Evolutionary conservation across 2,888 invertebrate genomes (phyloP), one percentile per base, ranked within the genome.

Genomic region (Lydus trimaculatus): DNA sequence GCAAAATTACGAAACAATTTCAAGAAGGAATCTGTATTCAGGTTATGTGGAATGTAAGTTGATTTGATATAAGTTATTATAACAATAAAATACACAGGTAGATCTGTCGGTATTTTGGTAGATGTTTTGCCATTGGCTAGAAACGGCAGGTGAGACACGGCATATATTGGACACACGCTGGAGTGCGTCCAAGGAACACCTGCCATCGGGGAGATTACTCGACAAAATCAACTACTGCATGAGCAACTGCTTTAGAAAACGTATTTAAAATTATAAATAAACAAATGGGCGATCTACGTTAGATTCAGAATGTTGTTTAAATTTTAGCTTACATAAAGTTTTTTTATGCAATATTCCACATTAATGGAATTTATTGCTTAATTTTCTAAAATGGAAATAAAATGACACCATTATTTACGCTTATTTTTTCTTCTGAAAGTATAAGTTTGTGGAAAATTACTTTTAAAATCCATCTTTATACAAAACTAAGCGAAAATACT

Each of bases 111-210:
- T 67, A 67, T 70, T 67, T 70, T 31, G 17, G 68, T 25, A 58
- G 60, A 31, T 15, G 66, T 61, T 48, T 39, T 61, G 11, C 58
- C 48, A 73, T 73, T 73, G 73, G 73, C 61, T 63, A 58, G 68
- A 71, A 72, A 72, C 65, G 71, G 71, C 73, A 73, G 73, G 73
- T 73, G 73, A 67, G 61, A 60, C 72, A 73, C 66, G 73, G 63
- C 66, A 67, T 66, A 72, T 73, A 71, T 72, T 72, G 71, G 72
- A 39, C 73, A 72, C 73, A 73, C 72, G 73, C 72, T 73, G 73
- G 62, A 70, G 65, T 72, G 69, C 70, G 66, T 72, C 72, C 64
- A 33, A 72, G 70, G 67, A 67, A 65, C 73, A 73, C 73, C 73
- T 73, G 73, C 72, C 72, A 20, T 60, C 39, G 58, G 65, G 61